Base-by-base conservation (phyloP, 2,797 vertebrate species). In the Botia kubotai region DNA sequence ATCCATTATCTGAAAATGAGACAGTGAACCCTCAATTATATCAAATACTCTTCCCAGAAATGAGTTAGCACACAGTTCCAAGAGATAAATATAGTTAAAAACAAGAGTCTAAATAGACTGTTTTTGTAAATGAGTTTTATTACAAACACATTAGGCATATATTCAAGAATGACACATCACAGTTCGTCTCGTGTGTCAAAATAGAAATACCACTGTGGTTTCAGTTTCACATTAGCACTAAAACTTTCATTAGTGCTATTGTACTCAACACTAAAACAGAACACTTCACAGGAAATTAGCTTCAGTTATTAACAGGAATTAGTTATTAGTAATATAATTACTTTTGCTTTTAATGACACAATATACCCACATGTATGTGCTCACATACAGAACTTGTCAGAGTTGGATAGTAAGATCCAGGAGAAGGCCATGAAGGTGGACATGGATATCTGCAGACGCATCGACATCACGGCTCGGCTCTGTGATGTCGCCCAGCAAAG, bases 351-450 rank as follows among this genome's bases (percentile, higher is more conserved):
- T 19, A 33, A 57, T 65, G 33, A 68, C 52, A 58, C 39, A 16
- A 10, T 57, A 26, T 19, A 29, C 46, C 29, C 58, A 55, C 70
- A n/a, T 55, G 36, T 46, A 79, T 63, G 4, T 52, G 36, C 55
- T 65, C 19, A 33, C 17, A 6, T n/a, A 72, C 71, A 86, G 97
- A 96, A 98, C 87, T 88, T 98, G 88, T 95, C 96, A 0, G 97
- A 99, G n/a, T 88, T 99, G 90, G 97, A 99, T 92, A 97, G 94
- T 75, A 98, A 98, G 92, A 99, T 99, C 90, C 97, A 98, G 91
- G 97, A 99, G 90, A 98, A 99, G 86, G 97, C 97, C 87, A 98
- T 98, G 97, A 96, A 96, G 83, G 97, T 98, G 76, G 97, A 98
- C 88, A 99, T 99, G 97, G 97, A 99, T 90, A 99, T 99, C 91